These are phyloP conservation scores for Danio kyathit DNA, from an alignment of 2,797 vertebrate genomes.

Conservation along the genomic window DNA sequence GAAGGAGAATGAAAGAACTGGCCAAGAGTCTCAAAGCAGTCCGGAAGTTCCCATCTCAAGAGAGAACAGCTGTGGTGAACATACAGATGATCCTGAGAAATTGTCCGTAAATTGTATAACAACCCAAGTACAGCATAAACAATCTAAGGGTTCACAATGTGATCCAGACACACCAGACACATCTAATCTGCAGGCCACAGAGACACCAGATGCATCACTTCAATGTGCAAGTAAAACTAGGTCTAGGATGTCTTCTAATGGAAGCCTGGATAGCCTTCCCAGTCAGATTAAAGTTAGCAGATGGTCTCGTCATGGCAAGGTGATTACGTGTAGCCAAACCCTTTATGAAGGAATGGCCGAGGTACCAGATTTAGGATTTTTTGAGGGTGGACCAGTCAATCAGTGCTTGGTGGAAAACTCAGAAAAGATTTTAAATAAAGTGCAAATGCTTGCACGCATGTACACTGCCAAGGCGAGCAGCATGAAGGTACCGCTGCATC, in stretches of 20 bases:
- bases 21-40: background rate
- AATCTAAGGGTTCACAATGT: slow-evolving; percentile 22
- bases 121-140: background rate
- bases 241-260: slow-evolving; percentile 41
- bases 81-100: slow-evolving; percentile 46
- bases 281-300: slow-evolving; percentile 69
- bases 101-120: background rate
- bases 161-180: slow-evolving; percentile 7
- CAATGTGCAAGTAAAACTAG: slow-evolving; percentile 47
- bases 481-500: slow-evolving; percentile 83
- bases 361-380: slow-evolving; percentile 73
- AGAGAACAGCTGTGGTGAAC: slow-evolving; percentile 49
- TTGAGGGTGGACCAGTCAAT: slow-evolving; percentile 72
- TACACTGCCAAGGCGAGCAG: slow-evolving; percentile 85
- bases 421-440: slow-evolving; percentile 87
- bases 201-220: slow-evolving; percentile 35
- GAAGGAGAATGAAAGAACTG: slow-evolving; percentile 76
- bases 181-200: slow-evolving; percentile 24
- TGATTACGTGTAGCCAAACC: slow-evolving; percentile 66
- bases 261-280: slow-evolving; percentile 60
- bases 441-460: slow-evolving; percentile 88
- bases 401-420: slow-evolving; percentile 80
- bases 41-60: background rate
- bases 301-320: slow-evolving; percentile 71
- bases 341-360: slow-evolving; percentile 74